Conservation (phyloP, 2,113 vertebrate genomes). For the Rafetus swinhoei region DNA sequence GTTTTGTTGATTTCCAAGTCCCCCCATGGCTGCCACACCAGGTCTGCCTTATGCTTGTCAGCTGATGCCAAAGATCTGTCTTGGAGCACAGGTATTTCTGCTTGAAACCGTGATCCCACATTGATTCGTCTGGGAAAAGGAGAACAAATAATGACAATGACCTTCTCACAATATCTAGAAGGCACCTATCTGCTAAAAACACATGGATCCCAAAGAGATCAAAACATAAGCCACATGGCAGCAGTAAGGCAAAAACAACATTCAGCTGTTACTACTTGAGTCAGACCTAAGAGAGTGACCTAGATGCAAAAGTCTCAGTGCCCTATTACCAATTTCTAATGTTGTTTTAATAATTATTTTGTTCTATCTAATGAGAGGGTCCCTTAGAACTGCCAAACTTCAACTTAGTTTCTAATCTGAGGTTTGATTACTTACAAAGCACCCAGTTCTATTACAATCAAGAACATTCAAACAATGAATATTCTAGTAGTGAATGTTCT, state of each 20-base stretch:
- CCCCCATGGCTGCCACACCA: conserved; percentile 89
- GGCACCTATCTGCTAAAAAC: background rate
- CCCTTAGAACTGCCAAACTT: background rate
- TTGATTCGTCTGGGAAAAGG: conserved; percentile 90
- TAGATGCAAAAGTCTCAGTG: background rate
- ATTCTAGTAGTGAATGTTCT: too few relatives aligned
- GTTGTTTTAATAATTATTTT: background rate
- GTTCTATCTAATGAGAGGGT: background rate
- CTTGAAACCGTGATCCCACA: conserved; percentile 94
- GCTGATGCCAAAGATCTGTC: conserved; percentile 81
- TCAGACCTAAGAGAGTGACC: background rate
- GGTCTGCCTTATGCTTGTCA: conserved; percentile 89
- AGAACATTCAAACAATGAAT: background rate
- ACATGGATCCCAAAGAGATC: background rate
- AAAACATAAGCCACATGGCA: background rate
- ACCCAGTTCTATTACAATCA: background rate
- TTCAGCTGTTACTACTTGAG: background rate
- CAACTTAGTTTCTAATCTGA: background rate
- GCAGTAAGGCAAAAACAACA: background rate
- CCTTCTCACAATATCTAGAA: background rate
- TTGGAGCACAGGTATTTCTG: conserved; percentile 90
- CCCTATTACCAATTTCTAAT: background rate
- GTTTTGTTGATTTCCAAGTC: conserved; percentile 81
- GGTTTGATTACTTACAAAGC: background rate
- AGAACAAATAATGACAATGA: background rate